Evolutionary conservation across 2,888 invertebrate species (phyloP), one percentile per base, ranked within the genome.

Genomic region (Onchidella celtica): DNA sequence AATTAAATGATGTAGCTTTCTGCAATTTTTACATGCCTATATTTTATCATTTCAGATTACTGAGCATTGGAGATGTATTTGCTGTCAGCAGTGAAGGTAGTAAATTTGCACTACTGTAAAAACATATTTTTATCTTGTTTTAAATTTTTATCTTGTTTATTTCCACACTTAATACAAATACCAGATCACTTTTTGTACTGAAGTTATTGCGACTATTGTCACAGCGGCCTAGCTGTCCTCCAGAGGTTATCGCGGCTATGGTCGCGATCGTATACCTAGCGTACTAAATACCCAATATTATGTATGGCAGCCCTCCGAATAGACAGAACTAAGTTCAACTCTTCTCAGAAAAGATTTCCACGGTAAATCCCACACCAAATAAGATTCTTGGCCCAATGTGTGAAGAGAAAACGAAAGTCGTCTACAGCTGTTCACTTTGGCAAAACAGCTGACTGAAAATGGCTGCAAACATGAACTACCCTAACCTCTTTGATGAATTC

Each of bases 31-130:
- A n/a, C n/a, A n/a, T n/a, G n/a, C n/a, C n/a, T n/a, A n/a, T n/a
- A n/a, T 14, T 65, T 9, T 63, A 11, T 21, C 63, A 59, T 84
- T 87, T 65, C 85, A 90, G 91, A 72, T 83, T 90, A 55, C 82
- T 90, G 57, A 86, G 87, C 61, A 82, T 87, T 57, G 90, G 88
- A 38, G 91, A 91, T 83, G 86, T 91, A 24, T 79, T 91, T 79
- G 89, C 90, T 34, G 87, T 91, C 3, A 85, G 84, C 55, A 90
- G 89, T 76, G 81, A 85, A 88, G 91, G 91, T 90, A 81, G 61
- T 70, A 63, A 27, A 38, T 11, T n/a, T 29, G 1, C 9, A 47
- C 9, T 17, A 47, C 55, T 9, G n/a, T n/a, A n/a, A n/a, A n/a
- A n/a, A n/a, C n/a, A n/a, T n/a, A n/a, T n/a, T n/a, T n/a, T n/a